A percentile compares a stretch with the other conserved stretches of the same genome.
Evolutionary conservation across 2,888 invertebrate species (phyloP).

Genomic region (Cantharis flavilabris): DNA sequence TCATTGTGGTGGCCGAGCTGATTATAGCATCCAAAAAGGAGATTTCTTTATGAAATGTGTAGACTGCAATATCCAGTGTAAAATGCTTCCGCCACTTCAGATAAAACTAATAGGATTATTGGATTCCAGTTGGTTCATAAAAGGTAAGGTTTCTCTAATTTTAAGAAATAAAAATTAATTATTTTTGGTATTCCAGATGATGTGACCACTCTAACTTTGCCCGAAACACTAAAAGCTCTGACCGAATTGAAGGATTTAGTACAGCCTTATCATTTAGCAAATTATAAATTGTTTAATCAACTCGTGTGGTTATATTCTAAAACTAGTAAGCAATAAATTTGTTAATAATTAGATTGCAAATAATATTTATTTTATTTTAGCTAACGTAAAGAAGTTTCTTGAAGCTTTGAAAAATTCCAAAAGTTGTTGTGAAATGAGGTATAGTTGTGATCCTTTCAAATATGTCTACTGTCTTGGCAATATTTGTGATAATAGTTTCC

Average conservation of each 20-base stretch:
- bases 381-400: neutral
- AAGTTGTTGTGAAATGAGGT: neutral
- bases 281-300: fast-evolving
- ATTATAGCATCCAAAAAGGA: neutral
- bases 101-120: too few relatives aligned
- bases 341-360: neutral
- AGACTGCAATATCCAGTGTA: neutral
- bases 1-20: neutral
- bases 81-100: neutral
- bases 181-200: neutral
- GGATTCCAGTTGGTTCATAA: neutral
- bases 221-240: neutral
- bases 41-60: neutral
- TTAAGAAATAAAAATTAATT: neutral
- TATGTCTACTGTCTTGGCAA: neutral
- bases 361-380: neutral
- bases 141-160: neutral
- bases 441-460: neutral
- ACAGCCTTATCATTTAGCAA: neutral
- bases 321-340: neutral
- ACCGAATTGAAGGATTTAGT: fast-evolving
- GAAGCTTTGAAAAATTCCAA: neutral
- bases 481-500: neutral
- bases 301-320: neutral
- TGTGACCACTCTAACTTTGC: neutral